phyloP scores from a whole-genome alignment of 2,888 invertebrate species.

The Alloplasta piceator region DNA sequence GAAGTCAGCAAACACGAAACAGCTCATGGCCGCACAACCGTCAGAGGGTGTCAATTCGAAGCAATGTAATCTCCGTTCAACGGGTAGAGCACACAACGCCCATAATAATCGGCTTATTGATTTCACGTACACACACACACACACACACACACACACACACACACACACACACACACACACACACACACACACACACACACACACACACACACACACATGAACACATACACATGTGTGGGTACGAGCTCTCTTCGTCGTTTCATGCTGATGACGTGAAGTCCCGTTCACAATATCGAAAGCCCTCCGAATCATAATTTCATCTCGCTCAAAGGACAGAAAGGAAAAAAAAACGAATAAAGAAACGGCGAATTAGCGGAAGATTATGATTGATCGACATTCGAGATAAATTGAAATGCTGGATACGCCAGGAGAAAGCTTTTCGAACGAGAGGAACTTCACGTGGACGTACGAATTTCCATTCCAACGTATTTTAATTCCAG shows the following conservation, averaged over 20 bases:
- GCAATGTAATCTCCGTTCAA: slow-evolving; percentile 79
- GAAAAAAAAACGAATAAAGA: no score
- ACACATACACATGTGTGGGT: background rate
- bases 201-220: background rate
- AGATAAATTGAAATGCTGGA: no score
- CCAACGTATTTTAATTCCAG: no score
- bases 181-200: slow-evolving; percentile 21
- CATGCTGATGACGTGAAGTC: background rate
- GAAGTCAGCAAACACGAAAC: slow-evolving; percentile 25
- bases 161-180: background rate
- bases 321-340: no score
- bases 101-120: slow-evolving; percentile 80
- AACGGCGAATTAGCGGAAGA: no score
- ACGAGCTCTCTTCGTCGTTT: background rate
- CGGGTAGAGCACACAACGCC: slow-evolving; percentile 69
- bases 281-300: background rate
- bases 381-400: no score
- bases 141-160: background rate
- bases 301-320: background rate
- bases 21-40: slow-evolving; percentile 47
- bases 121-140: slow-evolving; percentile 67
- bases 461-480: no score
- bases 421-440: no score
- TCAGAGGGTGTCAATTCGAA: slow-evolving; percentile 76
- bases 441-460: no score